Conservation (phyloP, 1,140 invertebrate genomes). For the Lycorma delicatula region DNA sequence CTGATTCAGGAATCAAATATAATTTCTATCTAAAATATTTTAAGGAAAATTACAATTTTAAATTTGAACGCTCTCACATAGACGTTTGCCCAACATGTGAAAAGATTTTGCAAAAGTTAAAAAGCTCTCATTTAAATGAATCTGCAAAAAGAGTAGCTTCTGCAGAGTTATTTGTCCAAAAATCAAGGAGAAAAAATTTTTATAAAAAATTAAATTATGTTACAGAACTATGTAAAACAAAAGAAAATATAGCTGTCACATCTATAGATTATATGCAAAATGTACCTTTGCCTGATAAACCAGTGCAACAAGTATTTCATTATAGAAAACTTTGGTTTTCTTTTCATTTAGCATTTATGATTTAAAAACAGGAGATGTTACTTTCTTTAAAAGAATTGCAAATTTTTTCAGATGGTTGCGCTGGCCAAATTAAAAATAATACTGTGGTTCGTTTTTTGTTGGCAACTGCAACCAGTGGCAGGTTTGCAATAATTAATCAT, state of each 20-base stretch:
- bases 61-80: constrained; percentile 25
- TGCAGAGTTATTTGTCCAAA: constrained; percentile 30
- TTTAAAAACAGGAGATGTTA: constrained; percentile 21
- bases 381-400: constrained; percentile 29
- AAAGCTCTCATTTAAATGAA: constrained; percentile 23
- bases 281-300: constrained; percentile 24
- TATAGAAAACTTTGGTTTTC: constrained; percentile 22
- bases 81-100: constrained; percentile 19
- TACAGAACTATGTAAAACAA: constrained; percentile 21
- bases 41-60: constrained; percentile 25
- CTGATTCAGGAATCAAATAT: constrained; percentile 26
- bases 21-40: constrained; percentile 22
- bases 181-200: constrained; percentile 26
- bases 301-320: constrained; percentile 29
- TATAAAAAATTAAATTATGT: constrained; percentile 27
- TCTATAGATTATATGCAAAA: constrained; percentile 28
- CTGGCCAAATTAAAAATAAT: constrained; percentile 21
- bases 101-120: constrained; percentile 17
- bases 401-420: constrained; percentile 26
- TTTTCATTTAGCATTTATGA: constrained; percentile 26
- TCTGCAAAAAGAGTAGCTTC: constrained; percentile 28
- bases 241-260: constrained; percentile 14
- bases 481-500: too few species aligned
- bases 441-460: constrained; percentile 18
- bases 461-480: too few species aligned